Conservation (phyloP, 2,113 vertebrate genomes). For the Hyaena hyaena region DNA sequence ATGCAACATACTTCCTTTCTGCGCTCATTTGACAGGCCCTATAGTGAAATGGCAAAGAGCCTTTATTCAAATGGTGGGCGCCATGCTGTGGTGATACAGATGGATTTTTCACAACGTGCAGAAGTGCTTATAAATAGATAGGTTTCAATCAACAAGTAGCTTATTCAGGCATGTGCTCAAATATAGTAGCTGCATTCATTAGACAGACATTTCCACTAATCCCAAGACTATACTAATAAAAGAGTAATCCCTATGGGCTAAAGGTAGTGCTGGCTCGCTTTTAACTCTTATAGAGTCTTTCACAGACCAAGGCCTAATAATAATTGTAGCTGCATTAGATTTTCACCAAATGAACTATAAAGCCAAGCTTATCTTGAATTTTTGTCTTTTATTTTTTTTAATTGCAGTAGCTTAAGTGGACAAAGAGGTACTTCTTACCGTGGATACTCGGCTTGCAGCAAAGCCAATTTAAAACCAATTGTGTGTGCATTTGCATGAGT, state of each 20-base stretch:
- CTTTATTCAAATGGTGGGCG: constrained; percentile 47
- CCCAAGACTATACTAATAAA: constrained; percentile 83
- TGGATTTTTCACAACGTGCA: constrained; percentile 75
- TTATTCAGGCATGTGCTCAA: constrained; percentile 83
- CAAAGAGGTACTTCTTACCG: constrained; percentile 52
- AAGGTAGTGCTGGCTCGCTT: constrained; percentile 69
- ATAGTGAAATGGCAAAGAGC: constrained; percentile 42
- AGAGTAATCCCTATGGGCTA: constrained; percentile 76
- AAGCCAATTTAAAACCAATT: neutral
- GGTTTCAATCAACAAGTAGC: constrained; percentile 81
- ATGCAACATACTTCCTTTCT: constrained; percentile 39
- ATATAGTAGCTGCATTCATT: constrained; percentile 87
- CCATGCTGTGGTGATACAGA: constrained; percentile 24
- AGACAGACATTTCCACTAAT: constrained; percentile 84
- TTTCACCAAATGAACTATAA: constrained; percentile 73
- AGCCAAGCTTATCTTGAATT: constrained; percentile 55
- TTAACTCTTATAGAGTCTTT: constrained; percentile 66
- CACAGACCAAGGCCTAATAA: constrained; percentile 63
- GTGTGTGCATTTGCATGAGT: neutral
- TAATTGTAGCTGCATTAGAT: constrained; percentile 65
- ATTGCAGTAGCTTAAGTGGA: constrained; percentile 46
- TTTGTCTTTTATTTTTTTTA: constrained; percentile 41
- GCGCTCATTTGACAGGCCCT: neutral
- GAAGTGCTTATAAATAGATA: constrained; percentile 85
- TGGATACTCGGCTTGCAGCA: neutral